Evolutionary conservation across 2,888 invertebrate genomes (phyloP), one percentile per base, ranked within the genome.

Genomic region (Chrysolina americana): DNA sequence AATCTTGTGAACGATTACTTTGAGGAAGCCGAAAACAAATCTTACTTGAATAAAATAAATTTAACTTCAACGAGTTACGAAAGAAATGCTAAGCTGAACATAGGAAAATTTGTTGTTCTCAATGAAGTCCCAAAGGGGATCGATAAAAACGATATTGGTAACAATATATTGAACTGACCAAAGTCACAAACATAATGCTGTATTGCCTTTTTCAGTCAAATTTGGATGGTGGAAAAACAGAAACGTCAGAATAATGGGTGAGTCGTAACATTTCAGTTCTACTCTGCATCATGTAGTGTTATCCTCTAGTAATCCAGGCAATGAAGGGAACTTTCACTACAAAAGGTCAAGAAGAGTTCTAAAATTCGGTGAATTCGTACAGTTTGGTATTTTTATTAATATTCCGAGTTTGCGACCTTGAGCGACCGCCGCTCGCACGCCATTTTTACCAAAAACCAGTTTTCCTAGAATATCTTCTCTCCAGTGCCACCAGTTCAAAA

Each of bases 1-100:
- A 48, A 48, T 48, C 48, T 48, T 48, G 48, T 48, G 17, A 48
- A 48, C 48, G 48, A 48, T 17, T 48, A 48, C 48, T 48, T 48
- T 48, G 17, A 17, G 17, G 48, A 17, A 48, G 48, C 17, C 17
- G 6, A 17, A 11, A 48, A 17, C 8, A 17, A 48, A 17, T 48
- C 17, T n/a, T 48, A 17, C 17, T 48, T 48, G 9, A 17, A 17
- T 17, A 17, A 17, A 9, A 10, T 10, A 17, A 17, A n/a, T 17
- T 9, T 17, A 2, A 48, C 10, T 17, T 48, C 17, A 9, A 17
- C 48, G 9, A 48, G 17, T 17, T 17, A 48, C n/a, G 48, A 48
- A 48, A 17, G 6, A 15, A 48, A 17, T 48, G 48, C 48, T 1
- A 17, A 48, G 17, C 10, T 48, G 17, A 5, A 48, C 10, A 48